Evolutionary conservation across 92 coral and sea anemone genomes (phyloP).

Genomic region (Paramuricea clavata): DNA sequence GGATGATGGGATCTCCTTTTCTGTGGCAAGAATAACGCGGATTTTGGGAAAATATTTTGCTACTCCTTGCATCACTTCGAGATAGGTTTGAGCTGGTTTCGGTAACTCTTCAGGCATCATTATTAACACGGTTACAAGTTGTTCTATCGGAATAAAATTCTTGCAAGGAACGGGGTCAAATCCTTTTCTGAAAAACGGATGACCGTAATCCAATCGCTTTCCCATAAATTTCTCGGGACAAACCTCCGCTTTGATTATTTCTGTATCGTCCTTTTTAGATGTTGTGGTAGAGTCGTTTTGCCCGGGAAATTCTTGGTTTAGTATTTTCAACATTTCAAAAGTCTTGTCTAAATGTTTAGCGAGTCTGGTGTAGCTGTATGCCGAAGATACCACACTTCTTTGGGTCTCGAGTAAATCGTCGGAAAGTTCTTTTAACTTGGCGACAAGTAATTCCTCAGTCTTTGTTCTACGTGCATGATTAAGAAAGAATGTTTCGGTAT

Average conservation of each 20-base stretch:
- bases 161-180: slow-evolving; percentile 77
- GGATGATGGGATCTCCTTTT: background rate
- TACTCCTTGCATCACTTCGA: slow-evolving; percentile 29
- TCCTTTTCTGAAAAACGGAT: slow-evolving; percentile 88
- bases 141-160: slow-evolving; percentile 66
- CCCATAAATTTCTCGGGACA: slow-evolving; percentile 92
- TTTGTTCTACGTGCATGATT: background rate
- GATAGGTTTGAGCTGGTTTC: slow-evolving; percentile 14
- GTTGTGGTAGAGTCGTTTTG: no score
- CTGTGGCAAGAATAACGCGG: slow-evolving; percentile 27
- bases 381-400: background rate
- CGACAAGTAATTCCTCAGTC: background rate
- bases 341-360: background rate
- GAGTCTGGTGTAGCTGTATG: background rate
- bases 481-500: no score
- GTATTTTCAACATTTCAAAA: background rate
- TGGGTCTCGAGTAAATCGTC: background rate
- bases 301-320: no score
- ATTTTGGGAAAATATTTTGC: background rate
- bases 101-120: slow-evolving; percentile 60
- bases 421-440: background rate
- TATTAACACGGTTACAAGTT: slow-evolving; percentile 73
- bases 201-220: slow-evolving; percentile 75
- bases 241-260: slow-evolving; percentile 71
- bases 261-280: no score